Conservation (phyloP, 1,140 invertebrate species). For the Pogonomyrmex barbatus region DNA sequence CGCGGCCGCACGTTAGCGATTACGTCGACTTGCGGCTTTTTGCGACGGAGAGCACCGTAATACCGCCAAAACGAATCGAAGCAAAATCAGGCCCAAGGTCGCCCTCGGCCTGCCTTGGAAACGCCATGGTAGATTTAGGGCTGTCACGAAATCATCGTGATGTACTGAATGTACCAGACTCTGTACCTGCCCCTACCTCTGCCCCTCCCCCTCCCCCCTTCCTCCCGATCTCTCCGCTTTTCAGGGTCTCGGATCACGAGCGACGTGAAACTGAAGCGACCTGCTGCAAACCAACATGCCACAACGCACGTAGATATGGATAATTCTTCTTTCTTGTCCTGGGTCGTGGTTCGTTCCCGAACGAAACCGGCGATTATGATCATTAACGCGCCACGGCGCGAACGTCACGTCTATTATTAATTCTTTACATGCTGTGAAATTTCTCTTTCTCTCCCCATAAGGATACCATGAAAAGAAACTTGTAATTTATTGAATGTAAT, state of each 20-base stretch:
- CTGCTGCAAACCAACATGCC: neutral
- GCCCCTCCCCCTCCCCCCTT: too few species aligned
- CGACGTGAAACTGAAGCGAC: constrained; percentile 18
- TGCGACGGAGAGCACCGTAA: neutral
- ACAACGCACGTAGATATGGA: neutral
- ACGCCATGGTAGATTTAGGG: neutral
- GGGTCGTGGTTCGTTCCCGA: constrained; percentile 33
- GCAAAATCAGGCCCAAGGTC: constrained; percentile 12
- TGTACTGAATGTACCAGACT: neutral
- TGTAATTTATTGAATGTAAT: constrained; percentile 6
- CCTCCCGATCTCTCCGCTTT: neutral
- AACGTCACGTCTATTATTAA: constrained; percentile 53
- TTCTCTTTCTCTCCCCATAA: neutral
- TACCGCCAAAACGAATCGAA: constrained; percentile 8
- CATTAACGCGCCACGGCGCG: constrained; percentile 20
- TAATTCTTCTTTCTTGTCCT: constrained; percentile 47
- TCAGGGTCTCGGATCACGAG: neutral
- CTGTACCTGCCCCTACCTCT: neutral
- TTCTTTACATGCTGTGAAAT: neutral
- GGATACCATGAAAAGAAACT: neutral
- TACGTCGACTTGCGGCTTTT: constrained; percentile 15
- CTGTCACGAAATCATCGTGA: constrained; percentile 26
- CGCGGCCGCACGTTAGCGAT: neutral
- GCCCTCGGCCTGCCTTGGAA: constrained; percentile 6
- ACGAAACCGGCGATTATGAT: constrained; percentile 6